Conservation (phyloP, 1,140 invertebrate genomes). For the Eriosoma lanigerum region DNA sequence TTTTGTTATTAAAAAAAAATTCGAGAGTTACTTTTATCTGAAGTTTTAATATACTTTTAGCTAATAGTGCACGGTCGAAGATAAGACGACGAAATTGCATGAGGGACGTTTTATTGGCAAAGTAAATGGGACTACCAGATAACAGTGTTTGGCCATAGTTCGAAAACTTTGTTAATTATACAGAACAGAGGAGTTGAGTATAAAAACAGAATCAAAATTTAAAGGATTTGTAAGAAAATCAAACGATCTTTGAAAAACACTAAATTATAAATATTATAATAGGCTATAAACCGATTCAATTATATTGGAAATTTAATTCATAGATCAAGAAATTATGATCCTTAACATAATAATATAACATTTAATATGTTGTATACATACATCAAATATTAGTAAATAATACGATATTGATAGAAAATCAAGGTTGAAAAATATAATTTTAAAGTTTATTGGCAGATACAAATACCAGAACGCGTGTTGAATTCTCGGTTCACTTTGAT, state of each 20-base stretch:
- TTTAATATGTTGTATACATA: too few species aligned
- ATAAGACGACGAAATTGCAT: constrained; percentile 31
- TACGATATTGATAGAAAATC: too few species aligned
- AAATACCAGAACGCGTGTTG: too few species aligned
- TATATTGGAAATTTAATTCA: too few species aligned
- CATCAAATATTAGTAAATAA: too few species aligned
- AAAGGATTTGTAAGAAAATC: neutral
- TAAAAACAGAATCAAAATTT: neutral
- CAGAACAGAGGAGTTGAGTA: neutral
- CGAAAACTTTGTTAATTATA: constrained; percentile 49
- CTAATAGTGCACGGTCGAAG: constrained; percentile 15
- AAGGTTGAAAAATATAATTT: too few species aligned
- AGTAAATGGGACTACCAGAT: constrained; percentile 31
- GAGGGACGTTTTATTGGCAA: constrained; percentile 32
- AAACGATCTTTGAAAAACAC: neutral
- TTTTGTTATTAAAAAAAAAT: neutral
- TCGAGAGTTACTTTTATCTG: neutral
- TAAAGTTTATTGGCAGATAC: too few species aligned
- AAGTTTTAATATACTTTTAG: neutral
- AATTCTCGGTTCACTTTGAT: too few species aligned
- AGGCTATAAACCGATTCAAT: neutral
- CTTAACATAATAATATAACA: too few species aligned
- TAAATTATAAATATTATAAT: neutral
- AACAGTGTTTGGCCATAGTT: neutral
- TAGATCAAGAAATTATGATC: too few species aligned